phyloP scores from a whole-genome alignment of 2,888 invertebrate species.

The Oscheius sp. region DNA sequence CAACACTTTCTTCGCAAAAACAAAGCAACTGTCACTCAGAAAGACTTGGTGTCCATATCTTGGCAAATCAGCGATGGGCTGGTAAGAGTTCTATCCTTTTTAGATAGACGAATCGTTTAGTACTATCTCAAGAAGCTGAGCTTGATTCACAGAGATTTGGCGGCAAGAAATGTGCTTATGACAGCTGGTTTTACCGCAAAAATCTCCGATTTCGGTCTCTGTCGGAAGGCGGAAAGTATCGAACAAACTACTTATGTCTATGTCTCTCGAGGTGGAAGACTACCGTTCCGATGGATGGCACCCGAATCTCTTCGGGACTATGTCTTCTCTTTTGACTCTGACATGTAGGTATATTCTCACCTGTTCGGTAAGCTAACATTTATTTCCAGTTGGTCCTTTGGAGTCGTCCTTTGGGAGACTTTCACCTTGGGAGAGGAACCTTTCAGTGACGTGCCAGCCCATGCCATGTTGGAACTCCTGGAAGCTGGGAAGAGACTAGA shows the following conservation, averaged over 20 bases:
- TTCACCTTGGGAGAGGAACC: slow-evolving; percentile 63
- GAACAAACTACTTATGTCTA: slow-evolving; percentile 49
- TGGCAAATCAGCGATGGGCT: slow-evolving; percentile 66
- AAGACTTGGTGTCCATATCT: slow-evolving; percentile 61
- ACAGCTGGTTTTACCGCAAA: slow-evolving; percentile 61
- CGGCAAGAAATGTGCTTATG: slow-evolving; percentile 60
- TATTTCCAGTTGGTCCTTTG: slow-evolving; percentile 60
- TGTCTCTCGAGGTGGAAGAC: slow-evolving; percentile 62
- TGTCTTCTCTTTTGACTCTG: slow-evolving; percentile 59
- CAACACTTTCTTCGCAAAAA: slow-evolving; percentile 51
- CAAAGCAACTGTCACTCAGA: slow-evolving; percentile 51
- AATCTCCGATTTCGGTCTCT: slow-evolving; percentile 64
- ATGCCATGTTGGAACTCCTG: slow-evolving; percentile 60
- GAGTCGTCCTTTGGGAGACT: slow-evolving; percentile 60
- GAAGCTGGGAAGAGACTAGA: slow-evolving; percentile 51
- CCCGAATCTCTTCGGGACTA: slow-evolving; percentile 61
- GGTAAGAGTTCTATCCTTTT: not conserved
- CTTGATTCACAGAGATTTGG: slow-evolving; percentile 63
- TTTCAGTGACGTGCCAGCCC: slow-evolving; percentile 57
- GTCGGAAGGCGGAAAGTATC: slow-evolving; percentile 52
- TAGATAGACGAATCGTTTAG: slow-evolving; percentile 29
- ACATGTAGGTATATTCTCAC: slow-evolving; percentile 48
- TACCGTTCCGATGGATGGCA: slow-evolving; percentile 69
- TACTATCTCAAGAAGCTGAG: slow-evolving; percentile 57
- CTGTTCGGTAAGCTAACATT: too few relatives aligned